phyloP scores from a whole-genome alignment of 2,888 invertebrate species.

The Pterostichus madidus region DNA sequence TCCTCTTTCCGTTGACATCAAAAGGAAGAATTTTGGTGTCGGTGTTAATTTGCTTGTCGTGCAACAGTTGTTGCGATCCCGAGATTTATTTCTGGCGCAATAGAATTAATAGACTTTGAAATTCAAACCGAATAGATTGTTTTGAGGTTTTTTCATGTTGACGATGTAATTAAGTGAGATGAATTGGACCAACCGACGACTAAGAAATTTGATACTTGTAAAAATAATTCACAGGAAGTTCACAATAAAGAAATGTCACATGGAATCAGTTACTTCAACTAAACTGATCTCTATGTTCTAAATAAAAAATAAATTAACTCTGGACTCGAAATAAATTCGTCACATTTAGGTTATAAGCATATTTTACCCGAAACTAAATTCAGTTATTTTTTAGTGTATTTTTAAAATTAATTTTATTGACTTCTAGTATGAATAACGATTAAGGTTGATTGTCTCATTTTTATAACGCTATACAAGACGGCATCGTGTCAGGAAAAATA shows the following conservation, averaged over 20 bases:
- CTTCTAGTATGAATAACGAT: too few relatives aligned
- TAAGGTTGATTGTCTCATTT: too few relatives aligned
- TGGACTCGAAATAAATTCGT: too few relatives aligned
- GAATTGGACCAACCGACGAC: conserved; percentile 42
- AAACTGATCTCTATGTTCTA: neutral
- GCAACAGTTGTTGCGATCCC: conserved; percentile 48
- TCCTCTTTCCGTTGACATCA: conserved; percentile 34
- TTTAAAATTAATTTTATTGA: too few relatives aligned
- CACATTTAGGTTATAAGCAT: too few relatives aligned
- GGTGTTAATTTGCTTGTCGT: conserved; percentile 46
- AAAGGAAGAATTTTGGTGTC: conserved; percentile 49
- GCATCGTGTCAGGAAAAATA: too few relatives aligned
- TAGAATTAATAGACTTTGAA: conserved; percentile 56
- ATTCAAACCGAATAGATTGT: conserved; percentile 50
- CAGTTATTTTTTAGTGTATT: too few relatives aligned
- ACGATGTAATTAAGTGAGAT: conserved; percentile 50
- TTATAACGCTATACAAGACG: too few relatives aligned
- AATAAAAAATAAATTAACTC: conserved; percentile 3
- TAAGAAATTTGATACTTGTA: conserved; percentile 44
- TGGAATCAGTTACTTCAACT: neutral
- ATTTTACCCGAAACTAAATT: too few relatives aligned
- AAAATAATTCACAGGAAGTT: conserved; percentile 46
- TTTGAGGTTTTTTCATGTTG: conserved; percentile 47
- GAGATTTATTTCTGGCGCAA: conserved; percentile 49
- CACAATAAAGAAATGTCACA: conserved; percentile 49